Base-by-base conservation (phyloP, 53 echinoderm and acorn worm species). In the Arbacia lixula region DNA sequence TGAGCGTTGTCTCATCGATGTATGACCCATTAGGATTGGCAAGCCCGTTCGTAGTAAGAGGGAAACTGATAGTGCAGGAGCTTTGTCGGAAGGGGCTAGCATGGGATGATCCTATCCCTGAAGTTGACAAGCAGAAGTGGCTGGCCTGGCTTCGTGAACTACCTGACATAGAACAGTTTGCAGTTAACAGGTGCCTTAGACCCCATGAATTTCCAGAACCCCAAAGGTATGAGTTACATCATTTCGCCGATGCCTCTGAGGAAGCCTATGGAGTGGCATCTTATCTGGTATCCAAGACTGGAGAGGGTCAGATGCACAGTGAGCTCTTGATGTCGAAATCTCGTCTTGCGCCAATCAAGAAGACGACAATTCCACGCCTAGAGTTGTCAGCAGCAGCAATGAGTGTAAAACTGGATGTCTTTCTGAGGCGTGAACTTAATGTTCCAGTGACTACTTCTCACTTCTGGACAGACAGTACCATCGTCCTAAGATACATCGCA, bases 231-330 rank as follows among this genome's bases (percentile, higher is more conserved):
- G 53, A 93, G 26, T 56, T 90, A 36, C 91, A 91, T 39, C 88
- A 88, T 36, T 91, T 91, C 39, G 41, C 85, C 30, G 94, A 91
- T 85, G 91, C 91, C 12, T 86, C 86, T 52, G 87, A 89, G 46
- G 39, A 19, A 53, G 89, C 84, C 0, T 89, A 89, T 84, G 89
- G 89, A 9, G 60, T 76, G 25, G 93, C 53, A 4, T 83, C 89
- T 8, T 87, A 87, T 60, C 24, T 82, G 71, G 42, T 86, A 20
- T 19, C 76, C 4, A 72, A 51, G 6, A 61, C 78, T 63, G 52
- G n/a, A 55, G 42, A 50, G 52, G 80, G 87, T 41, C 67, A 60
- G 37, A 40, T 82, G 21, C 71, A 71, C 30, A 64, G 87, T 67
- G 51, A 39, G 20, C 49, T 87, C 2, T 39, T 72, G 30, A 28